Evolutionary conservation across 2,888 invertebrate species (phyloP), one percentile per base, ranked within the genome.

Genomic region (Microctonus aethiopoides): DNA sequence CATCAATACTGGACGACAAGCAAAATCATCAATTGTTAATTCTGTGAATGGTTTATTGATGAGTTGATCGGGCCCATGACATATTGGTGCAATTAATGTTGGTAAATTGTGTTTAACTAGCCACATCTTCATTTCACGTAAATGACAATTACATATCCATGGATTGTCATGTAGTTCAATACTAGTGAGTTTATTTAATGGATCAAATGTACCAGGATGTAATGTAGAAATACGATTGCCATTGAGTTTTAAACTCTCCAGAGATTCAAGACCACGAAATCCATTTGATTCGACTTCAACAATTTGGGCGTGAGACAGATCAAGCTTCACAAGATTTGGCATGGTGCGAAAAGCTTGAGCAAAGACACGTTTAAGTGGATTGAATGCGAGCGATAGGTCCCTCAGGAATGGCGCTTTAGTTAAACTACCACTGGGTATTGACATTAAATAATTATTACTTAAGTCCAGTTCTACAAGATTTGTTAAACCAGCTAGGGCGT

Each of bases 401-500:
- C 96, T 89, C 70, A 97, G 88, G 77, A 94, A 95, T 6, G 95
- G 94, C 36, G 93, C 92, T 82, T 94, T 92, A 75, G 90, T 90
- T 78, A 97, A 92, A 72, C 95, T 94, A 77, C 90, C 89, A 59
- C 94, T 92, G 57, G 96, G 96, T 80, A 97, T 91, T 64, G 91
- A 89, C 54, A 92, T 93, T 72, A 97, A 89, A 80, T 93, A 89
- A 89, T 97, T 97, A 81, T 93, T 90, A 56, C 95, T 95, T 72
- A 97, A 88, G 87, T 97, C 96, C 84, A 97, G 89, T 87, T 96
- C 96, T 72, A 96, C 93, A 79, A 96, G 90, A 88, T 96, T 97
- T 73, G 95, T 95, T 70, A 97, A 89, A 70, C 95, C 95, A 80
- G 91, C 91, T 85, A 97, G 94, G 22, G 97, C 95, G 80, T 92